These are phyloP conservation scores for Chymomyza fuscimana DNA, from an alignment of 2,888 invertebrate genomes.

Conservation along the genomic window DNA sequence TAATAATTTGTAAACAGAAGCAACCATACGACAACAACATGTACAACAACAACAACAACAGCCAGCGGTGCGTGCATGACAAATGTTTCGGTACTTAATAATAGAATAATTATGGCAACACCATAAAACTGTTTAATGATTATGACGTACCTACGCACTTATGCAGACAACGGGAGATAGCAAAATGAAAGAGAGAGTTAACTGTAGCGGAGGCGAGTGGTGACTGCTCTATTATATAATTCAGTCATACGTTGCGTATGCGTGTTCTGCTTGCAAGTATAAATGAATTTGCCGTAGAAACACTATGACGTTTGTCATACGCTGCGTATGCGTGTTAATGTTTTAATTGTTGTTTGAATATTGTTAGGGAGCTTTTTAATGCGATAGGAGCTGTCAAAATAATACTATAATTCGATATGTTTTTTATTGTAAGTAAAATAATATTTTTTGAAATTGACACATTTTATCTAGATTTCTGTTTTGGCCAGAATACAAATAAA, in stretches of 20 bases:
- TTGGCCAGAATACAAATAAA: background rate
- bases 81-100: conserved; percentile 72
- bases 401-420: background rate
- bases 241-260: background rate
- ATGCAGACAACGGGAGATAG: conserved; percentile 5
- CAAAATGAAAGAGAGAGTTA: background rate
- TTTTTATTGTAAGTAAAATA: background rate
- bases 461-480: background rate
- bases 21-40: conserved; percentile 31
- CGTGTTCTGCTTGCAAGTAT: background rate
- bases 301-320: conserved; percentile 21
- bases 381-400: background rate
- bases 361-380: background rate
- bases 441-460: background rate
- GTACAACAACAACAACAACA: conserved; percentile 25
- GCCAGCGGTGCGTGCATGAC: conserved; percentile 58
- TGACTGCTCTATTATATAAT: background rate
- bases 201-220: background rate
- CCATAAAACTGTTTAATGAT: conserved; percentile 70
- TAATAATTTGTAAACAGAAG: conserved; percentile 70
- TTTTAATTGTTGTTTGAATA: conserved; percentile 6
- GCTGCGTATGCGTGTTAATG: conserved; percentile 35
- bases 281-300: background rate
- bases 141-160: conserved; percentile 49
- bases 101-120: conserved; percentile 69